phyloP scores from a whole-genome alignment of 2,113 vertebrate species.

The Saguinus midas region DNA sequence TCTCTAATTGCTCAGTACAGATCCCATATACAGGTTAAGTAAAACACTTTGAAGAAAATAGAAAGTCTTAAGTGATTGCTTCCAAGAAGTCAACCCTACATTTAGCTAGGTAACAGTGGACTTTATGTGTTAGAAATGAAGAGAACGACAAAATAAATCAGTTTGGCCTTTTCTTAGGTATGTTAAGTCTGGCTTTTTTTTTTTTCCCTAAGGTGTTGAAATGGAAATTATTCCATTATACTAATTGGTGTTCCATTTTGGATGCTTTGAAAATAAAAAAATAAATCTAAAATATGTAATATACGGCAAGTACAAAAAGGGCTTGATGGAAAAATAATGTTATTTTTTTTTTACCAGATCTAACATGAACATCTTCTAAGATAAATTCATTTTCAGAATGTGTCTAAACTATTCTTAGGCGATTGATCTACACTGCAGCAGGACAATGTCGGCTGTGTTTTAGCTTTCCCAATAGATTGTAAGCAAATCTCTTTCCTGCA shows the following conservation, averaged over 20 bases:
- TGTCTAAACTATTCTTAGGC: not conserved
- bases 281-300: not conserved
- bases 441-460: not conserved
- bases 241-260: not conserved
- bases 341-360: not conserved
- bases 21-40: not conserved
- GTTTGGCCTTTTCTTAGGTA: not conserved
- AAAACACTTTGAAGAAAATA: not conserved
- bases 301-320: not conserved
- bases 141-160: not conserved
- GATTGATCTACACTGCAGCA: not conserved
- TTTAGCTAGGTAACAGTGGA: not conserved
- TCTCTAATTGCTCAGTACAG: not conserved
- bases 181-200: not conserved
- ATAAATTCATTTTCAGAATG: not conserved
- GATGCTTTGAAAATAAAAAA: not conserved
- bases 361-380: not conserved
- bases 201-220: not conserved
- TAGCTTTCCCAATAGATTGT: not conserved
- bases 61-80: not conserved
- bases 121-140: not conserved
- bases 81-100: not conserved
- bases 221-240: not conserved
- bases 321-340: not conserved
- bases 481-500: not conserved